Evolutionary conservation across 64 coral and sea anemone genomes (phyloP), one percentile per base, ranked within the genome.

Genomic region (Actinia equina): DNA sequence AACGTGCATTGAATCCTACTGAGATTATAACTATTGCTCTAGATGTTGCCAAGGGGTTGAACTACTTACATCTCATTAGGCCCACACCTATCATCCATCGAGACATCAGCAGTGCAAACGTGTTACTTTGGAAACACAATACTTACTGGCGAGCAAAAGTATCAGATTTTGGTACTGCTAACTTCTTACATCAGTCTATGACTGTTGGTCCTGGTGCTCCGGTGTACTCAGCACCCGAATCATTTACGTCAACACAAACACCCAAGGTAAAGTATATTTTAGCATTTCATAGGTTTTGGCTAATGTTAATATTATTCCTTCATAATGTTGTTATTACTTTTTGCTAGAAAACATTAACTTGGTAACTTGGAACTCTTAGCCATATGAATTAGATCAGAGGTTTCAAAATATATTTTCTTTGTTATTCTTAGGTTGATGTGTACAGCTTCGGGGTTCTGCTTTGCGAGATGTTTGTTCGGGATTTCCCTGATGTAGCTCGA

Each of bases 381-480:
- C n/a, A n/a, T 37, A 37, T 37, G 30, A 37, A 37, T 37, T 0
- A 37, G 30, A 37, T 37, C 30, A 37, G 30, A 37, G 30, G 30
- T 37, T 37, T 49, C 46, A 49, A 49, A 49, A 49, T 8, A 8
- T 37, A 37, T 37, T 42, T 27, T 6, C 46, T 49, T 49, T 49
- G 46, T 49, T 8, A 49, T 49, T 2, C 7, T 76, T 76, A 92
- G 91, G 63, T 91, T 58, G 90, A 91, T 54, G 90, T 91, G 15
- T 91, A 81, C 77, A 91, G 90, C 27, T 91, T 91, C 70, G 90
- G 90, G 18, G 26, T 91, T 58, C 51, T 91, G 27, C 71, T 91
- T 15, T 91, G 90, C 67, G 90, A 91, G 49, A 87, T 91, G 84
- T 87, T 84, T 77, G 86, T 91, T n/a, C 69, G 84, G 22, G 90